phyloP scores from a whole-genome alignment of 2,797 vertebrate genomes.

The Erpetoichthys calabaricus region DNA sequence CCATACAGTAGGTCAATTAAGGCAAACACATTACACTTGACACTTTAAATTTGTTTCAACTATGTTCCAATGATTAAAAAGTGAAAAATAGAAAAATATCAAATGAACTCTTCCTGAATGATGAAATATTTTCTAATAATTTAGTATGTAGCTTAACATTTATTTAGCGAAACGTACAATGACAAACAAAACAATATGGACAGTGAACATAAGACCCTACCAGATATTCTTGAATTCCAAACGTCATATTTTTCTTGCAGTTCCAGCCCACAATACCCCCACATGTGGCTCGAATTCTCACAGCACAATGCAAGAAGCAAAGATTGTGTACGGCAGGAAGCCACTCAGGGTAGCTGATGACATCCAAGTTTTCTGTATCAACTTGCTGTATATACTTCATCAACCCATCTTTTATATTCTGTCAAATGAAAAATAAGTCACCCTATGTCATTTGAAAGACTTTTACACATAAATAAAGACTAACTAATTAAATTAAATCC shows the following conservation, averaged over 20 bases:
- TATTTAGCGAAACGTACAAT: neutral
- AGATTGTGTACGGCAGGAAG: constrained; percentile 16
- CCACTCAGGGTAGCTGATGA: constrained; percentile 15
- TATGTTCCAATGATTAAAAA: no score
- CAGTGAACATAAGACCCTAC: constrained; percentile 5
- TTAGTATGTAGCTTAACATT: neutral
- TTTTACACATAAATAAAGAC: no score
- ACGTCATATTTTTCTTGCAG: constrained; percentile 10
- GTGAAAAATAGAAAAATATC: no score
- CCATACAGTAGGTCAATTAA: no score
- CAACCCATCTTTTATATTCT: constrained; percentile 17
- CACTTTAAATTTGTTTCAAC: no score
- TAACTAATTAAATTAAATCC: no score
- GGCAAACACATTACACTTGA: no score
- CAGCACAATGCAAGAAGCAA: constrained; percentile 17
- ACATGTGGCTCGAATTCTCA: constrained; percentile 7
- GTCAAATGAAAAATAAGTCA: neutral
- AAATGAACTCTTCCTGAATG: no score
- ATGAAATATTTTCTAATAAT: no score
- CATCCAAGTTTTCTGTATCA: constrained; percentile 1
- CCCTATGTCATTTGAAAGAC: neutral
- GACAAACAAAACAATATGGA: neutral
- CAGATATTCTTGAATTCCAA: constrained; percentile 11
- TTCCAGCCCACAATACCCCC: constrained; percentile 16
- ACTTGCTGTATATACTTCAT: constrained; percentile 13